Base-by-base conservation (phyloP, 1,140 invertebrate species). In the Drosophila yakuba region DNA sequence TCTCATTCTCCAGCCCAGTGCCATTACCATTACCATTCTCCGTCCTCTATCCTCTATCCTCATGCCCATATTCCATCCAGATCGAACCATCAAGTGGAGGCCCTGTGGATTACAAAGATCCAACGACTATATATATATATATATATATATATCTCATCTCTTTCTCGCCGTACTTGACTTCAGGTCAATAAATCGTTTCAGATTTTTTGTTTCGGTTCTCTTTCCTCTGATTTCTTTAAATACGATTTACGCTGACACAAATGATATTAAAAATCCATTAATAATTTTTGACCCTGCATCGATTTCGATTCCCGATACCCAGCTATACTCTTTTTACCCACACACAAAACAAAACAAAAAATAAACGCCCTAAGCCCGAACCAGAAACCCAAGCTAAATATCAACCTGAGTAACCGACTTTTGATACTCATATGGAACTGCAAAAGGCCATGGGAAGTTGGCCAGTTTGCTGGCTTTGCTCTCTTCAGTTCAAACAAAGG, bases 211-310 rank as follows among this genome's bases (percentile, higher is more conserved):
- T 68, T 69, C 51, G 47, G 32, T 15, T 32, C 64, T 47, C 60
- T 55, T 38, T 71, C 43, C 51, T 51, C 48, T 32, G 54, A 25
- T 56, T 69, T 90, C 76, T 60, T 56, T 66, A 89, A 90, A 85
- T 68, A 82, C 82, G 78, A 90, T 91, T 88, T 78, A 88, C 78
- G 68, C 82, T 79, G 82, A 90, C 82, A 76, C 82, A 83, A 90
- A 81, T 82, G 82, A 90, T 90, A 90, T 90, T 90, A 90, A 90
- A 90, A 90, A 82, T 86, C 88, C 86, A 90, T 90, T 90, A 90
- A 90, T 90, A 86, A 86, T 74, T 74, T 74, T 74, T 28, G 56
- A 72, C 74, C 68, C 72, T 56, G 56, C 82, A 71, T 82, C 82
- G 82, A 85, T 81, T 85, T 78, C 73, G 72, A 56, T 50, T 50